Conservation (phyloP, 1,140 invertebrate genomes). For the Microplitis mediator region DNA sequence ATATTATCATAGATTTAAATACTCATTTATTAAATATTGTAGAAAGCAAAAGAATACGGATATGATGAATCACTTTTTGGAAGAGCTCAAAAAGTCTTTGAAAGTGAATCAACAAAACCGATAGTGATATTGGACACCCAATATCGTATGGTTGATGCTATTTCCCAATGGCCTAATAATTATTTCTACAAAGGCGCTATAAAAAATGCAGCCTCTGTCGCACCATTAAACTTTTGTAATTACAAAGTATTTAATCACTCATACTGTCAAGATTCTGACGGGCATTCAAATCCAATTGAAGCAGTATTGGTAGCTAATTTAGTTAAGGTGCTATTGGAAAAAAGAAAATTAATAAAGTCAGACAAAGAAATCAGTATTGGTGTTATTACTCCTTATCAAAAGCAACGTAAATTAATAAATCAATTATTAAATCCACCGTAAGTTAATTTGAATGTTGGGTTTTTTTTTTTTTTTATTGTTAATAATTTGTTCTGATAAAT, state of each 20-base stretch:
- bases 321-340: neutral
- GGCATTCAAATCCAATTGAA: neutral
- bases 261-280: conserved; percentile 42
- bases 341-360: neutral
- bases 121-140: conserved; percentile 71
- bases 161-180: conserved; percentile 72
- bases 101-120: conserved; percentile 45
- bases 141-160: conserved; percentile 84
- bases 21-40: neutral
- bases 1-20: neutral
- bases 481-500: no score
- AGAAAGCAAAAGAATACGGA: conserved; percentile 64
- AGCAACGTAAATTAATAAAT: neutral
- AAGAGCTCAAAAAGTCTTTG: conserved; percentile 58
- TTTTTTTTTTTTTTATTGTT: no score
- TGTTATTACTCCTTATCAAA: neutral
- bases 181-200: conserved; percentile 73
- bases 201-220: conserved; percentile 54
- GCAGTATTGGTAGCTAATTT: neutral
- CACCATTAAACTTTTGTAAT: conserved; percentile 51
- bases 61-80: conserved; percentile 66
- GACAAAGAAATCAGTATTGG: neutral
- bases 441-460: neutral
- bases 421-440: neutral
- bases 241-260: conserved; percentile 66